phyloP scores from a whole-genome alignment of 2,797 vertebrate genomes.

The Etheostoma perlongum region DNA sequence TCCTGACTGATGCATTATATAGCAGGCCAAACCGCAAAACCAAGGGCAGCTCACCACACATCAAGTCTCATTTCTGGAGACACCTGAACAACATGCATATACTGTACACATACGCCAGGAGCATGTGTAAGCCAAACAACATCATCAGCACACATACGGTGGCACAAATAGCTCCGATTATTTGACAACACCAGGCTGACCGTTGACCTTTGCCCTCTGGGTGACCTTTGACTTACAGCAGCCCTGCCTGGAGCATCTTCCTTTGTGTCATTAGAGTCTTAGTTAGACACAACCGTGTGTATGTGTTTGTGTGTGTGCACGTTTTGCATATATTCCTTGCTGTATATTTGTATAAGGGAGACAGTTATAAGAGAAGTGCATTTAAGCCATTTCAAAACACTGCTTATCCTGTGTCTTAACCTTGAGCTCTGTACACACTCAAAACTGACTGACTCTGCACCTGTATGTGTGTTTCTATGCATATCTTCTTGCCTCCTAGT shows the following conservation, averaged over 20 bases:
- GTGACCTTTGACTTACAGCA: constrained; percentile 57
- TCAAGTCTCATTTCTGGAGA: constrained; percentile 46
- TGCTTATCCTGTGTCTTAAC: constrained; percentile 75
- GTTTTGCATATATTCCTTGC: constrained; percentile 15
- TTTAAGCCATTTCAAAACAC: constrained; percentile 75
- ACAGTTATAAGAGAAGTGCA: constrained; percentile 48
- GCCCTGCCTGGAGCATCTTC: constrained; percentile 53
- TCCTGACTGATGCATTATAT: constrained; percentile 80
- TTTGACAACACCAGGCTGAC: not conserved
- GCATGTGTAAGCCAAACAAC: not conserved
- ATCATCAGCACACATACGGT: constrained; percentile 15
- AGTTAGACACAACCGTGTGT: constrained; percentile 44
- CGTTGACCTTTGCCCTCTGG: constrained; percentile 60
- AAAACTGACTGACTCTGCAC: constrained; percentile 62
- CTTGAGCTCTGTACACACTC: constrained; percentile 74
- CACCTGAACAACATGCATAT: constrained; percentile 36
- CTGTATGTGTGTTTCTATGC: constrained; percentile 30
- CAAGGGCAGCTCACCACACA: constrained; percentile 61
- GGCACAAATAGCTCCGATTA: constrained; percentile 8
- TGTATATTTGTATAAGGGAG: constrained; percentile 39
- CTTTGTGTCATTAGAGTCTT: constrained; percentile 52
- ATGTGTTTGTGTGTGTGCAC: constrained; percentile 23
- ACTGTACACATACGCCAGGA: constrained; percentile 11
- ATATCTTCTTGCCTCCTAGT: constrained; percentile 39
- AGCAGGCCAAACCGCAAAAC: constrained; percentile 70